These are phyloP conservation scores for Zapus hudsonius DNA, from an alignment of 2,113 vertebrate species.

Conservation along the genomic window DNA sequence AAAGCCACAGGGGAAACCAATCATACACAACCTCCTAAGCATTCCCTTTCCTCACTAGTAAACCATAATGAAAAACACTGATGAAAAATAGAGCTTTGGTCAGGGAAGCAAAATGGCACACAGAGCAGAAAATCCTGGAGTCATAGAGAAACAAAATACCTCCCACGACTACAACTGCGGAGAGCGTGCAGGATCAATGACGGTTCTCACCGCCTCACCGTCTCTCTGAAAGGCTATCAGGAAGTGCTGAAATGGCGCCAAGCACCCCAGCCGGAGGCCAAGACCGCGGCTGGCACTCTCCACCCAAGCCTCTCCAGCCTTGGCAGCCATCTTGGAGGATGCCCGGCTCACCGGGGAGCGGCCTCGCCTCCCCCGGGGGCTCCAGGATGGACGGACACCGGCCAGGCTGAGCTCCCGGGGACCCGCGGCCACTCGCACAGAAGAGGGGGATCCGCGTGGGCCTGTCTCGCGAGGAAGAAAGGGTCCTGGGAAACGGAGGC, in stretches of 20 bases:
- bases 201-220: neutral
- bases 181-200: neutral
- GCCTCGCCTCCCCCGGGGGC: too few relatives aligned
- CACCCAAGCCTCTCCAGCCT: slow-evolving; percentile 50
- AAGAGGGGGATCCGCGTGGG: too few relatives aligned
- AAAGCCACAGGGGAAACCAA: neutral
- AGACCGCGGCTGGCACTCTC: neutral
- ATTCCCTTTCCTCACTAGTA: neutral
- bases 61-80: neutral
- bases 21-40: neutral
- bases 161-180: slow-evolving; percentile 13
- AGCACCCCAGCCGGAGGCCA: slow-evolving; percentile 37
- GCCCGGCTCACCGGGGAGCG: slow-evolving; percentile 63
- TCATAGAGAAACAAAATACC: slow-evolving; percentile 48
- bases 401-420: neutral
- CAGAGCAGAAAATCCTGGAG: slow-evolving; percentile 14
- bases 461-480: too few relatives aligned
- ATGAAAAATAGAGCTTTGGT: neutral
- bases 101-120: neutral
- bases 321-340: slow-evolving; percentile 79
- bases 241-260: slow-evolving; percentile 6
- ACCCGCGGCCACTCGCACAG: neutral
- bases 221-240: neutral
- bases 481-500: too few relatives aligned
- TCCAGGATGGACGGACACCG: too few relatives aligned